Evolutionary conservation across 1,140 invertebrate genomes (phyloP).

Genomic region (Bombus confusus): DNA sequence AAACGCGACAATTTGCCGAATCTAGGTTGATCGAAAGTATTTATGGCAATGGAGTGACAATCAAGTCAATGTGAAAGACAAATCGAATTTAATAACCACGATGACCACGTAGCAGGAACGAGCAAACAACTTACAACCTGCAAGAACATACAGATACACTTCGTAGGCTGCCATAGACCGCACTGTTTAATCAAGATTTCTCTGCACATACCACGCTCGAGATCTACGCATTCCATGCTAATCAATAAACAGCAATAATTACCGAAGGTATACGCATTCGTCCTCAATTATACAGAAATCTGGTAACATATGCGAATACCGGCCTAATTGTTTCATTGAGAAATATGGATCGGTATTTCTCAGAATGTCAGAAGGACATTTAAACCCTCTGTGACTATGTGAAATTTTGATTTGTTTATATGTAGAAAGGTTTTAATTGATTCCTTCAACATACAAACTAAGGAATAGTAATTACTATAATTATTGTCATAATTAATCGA

Average conservation of each 20-base stretch:
- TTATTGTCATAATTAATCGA: no score
- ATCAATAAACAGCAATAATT: slow-evolving; percentile 45
- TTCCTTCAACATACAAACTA: no score
- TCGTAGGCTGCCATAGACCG: slow-evolving; percentile 2
- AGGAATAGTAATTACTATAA: no score
- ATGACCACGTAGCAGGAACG: neutral
- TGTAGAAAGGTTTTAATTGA: no score
- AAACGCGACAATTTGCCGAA: slow-evolving; percentile 38
- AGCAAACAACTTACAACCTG: neutral
- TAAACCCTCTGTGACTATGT: no score
- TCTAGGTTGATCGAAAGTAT: slow-evolving; percentile 37
- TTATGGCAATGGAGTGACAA: slow-evolving; percentile 42
- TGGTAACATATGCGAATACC: slow-evolving; percentile 13
- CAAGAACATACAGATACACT: neutral
- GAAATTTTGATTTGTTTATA: no score
- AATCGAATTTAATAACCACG: neutral
- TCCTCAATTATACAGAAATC: slow-evolving; percentile 2
- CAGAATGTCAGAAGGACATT: neutral
- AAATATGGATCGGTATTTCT: neutral
- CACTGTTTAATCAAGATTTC: slow-evolving; percentile 30
- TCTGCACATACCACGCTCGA: slow-evolving; percentile 3
- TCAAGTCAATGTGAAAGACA: neutral
- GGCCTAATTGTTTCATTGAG: neutral
- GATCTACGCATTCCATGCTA: slow-evolving; percentile 25
- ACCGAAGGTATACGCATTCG: slow-evolving; percentile 19